phyloP scores from a whole-genome alignment of 2,888 invertebrate species.

The Diplolepis rosae region DNA sequence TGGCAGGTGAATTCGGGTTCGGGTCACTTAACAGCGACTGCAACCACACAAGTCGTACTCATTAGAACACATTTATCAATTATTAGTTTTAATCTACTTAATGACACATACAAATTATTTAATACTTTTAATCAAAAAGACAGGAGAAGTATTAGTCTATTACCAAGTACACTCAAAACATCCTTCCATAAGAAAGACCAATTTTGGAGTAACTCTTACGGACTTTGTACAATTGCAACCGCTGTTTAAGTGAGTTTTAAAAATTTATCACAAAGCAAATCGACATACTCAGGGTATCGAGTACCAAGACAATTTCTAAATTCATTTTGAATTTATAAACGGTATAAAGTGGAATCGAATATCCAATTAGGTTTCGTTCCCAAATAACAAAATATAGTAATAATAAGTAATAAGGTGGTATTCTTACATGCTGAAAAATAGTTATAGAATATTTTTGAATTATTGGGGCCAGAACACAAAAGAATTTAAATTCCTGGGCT shows the following conservation, averaged over 20 bases:
- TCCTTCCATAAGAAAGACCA: not conserved
- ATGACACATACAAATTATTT: constrained; percentile 29
- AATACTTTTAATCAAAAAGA: not conserved
- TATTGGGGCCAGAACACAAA: too few species aligned
- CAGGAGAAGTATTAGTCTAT: not conserved
- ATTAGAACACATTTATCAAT: constrained; percentile 25
- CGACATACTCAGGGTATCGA: too few species aligned
- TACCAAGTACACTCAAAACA: not conserved
- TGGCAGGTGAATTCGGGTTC: constrained; percentile 99
- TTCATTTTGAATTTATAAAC: too few species aligned
- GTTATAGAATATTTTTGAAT: too few species aligned
- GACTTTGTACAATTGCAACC: constrained; percentile 72
- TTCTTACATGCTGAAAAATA: too few species aligned
- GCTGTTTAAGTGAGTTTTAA: constrained; percentile 65
- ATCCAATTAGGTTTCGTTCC: too few species aligned
- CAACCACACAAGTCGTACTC: constrained; percentile 74
- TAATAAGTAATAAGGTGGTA: too few species aligned
- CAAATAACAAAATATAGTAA: too few species aligned
- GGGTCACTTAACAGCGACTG: constrained; percentile 99
- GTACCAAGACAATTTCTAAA: too few species aligned
- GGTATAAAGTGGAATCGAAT: too few species aligned
- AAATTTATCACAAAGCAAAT: not conserved
- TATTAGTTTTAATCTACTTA: not conserved
- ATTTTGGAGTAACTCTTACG: not conserved
- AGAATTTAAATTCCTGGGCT: too few species aligned